Evolutionary conservation across 2,888 invertebrate species (phyloP), one percentile per base, ranked within the genome.

Genomic region (Cantharis rustica): DNA sequence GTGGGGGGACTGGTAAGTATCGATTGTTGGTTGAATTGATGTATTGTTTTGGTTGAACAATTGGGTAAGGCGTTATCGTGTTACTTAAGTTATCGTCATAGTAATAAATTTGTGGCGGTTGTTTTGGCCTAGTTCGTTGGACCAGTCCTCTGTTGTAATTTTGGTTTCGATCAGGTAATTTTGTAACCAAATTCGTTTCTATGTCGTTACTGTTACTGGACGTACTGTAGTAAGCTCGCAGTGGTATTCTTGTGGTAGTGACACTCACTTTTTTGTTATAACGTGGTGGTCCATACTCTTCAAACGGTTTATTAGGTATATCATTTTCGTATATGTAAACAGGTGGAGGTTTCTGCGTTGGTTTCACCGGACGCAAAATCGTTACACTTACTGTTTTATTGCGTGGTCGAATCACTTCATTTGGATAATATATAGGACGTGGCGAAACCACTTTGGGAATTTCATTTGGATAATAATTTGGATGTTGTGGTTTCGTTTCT

Each of bases 91-190:
- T 47, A n/a, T 47, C 80, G 0, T 93, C 93, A 81, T 93, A 93
- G 84, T 93, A 94, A 83, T 91, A 94, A 86, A 92, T 93, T 9
- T 93, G 93, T 0, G 92, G 90, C 71, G 90, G 86, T 63, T 89
- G 88, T 82, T 90, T 89, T 63, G 64, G 17, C 64, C 66, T 69
- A 4, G 16, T 61, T 68, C 66, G 78, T 89, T 88, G 80, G 86
- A 17, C 16, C 1, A 47, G 47, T 0, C 47, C 47, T n/a, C 47
- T n/a, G 47, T 47, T 47, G n/a, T 47, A 47, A n/a, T 47, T 72
- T 70, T 61, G 64, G 61, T 69, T 16, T 20, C 68, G 69, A 71
- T 81, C 82, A 4, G 85, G 84, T 27, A 79, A 71, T 76, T 82
- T 82, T 11, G 85, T 85, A 82, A 90, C 90, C 13, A 91, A 90